Evolutionary conservation across 2,888 invertebrate genomes (phyloP), one percentile per base, ranked within the genome.

Genomic region (Bombylius discolor): DNA sequence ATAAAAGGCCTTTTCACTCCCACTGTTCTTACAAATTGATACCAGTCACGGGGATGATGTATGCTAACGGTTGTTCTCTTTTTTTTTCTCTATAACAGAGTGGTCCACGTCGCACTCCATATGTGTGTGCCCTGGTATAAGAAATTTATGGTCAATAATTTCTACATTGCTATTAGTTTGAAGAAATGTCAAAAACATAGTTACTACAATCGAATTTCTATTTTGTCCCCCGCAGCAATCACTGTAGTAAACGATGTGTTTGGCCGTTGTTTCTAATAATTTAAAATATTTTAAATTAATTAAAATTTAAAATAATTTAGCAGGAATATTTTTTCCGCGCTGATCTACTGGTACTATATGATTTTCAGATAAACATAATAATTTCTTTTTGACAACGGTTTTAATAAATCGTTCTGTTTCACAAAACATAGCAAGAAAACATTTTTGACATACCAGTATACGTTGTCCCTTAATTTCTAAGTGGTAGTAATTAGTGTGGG

Each of bases 361-460:
- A 45, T 11, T 45, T 11, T 23, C 14, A 49, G 9, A 12, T 45
- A 45, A 53, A 45, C 12, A 5, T 13, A 49, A n/a, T n/a, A n/a
- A 1, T 56, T 49, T 53, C 44, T 50, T 50, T 39, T 44, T 52
- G 42, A 47, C n/a, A 23, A 51, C 56, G 44, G 42, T 58, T 60
- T 52, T 58, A 53, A 56, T 47, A 49, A 59, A 52, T 42, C 49
- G 51, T 47, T 60, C 52, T 33, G 56, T 56, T 54, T 56, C 56
- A 49, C 51, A 53, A 32, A 59, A 52, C 7, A 55, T 55, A 49
- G 44, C 56, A 42, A 34, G 42, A 51, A 59, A 59, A 56, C 58
- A 58, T 36, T 49, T 52, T 52, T 57, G 51, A 42, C 60, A 59
- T 31, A 59, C 53, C 32, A 46, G 23, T 11, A 57, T 52, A 49